Evolutionary conservation across 2,888 invertebrate genomes (phyloP).

Genomic region (Lissonota sp.): DNA sequence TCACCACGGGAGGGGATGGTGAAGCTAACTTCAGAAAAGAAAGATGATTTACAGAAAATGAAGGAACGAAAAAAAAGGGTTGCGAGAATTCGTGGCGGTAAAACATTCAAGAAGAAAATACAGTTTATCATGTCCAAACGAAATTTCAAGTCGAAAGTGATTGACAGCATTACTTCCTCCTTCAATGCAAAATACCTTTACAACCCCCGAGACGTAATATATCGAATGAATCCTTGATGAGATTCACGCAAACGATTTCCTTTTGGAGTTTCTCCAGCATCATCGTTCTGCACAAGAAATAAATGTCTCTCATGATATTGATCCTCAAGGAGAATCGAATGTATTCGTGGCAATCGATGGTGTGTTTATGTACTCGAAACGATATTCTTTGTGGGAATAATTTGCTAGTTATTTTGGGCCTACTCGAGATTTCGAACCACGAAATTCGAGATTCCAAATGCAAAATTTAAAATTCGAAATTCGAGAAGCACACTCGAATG

Average conservation of each 20-base stretch:
- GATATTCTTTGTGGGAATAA: slow-evolving; percentile 22
- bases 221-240: too few relatives aligned
- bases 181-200: too few relatives aligned
- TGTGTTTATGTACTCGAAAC: background rate
- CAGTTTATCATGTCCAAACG: too few relatives aligned
- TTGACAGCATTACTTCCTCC: too few relatives aligned
- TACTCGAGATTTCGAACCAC: slow-evolving; percentile 27
- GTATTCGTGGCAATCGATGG: background rate
- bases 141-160: too few relatives aligned
- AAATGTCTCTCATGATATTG: background rate
- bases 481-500: slow-evolving; percentile 47
- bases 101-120: too few relatives aligned
- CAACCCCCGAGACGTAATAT: too few relatives aligned
- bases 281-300: background rate
- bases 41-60: background rate
- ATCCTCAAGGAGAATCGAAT: background rate
- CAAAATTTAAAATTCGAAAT: background rate
- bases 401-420: slow-evolving; percentile 10
- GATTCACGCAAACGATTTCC: too few relatives aligned
- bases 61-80: background rate
- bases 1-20: slow-evolving; percentile 55
- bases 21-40: slow-evolving; percentile 33
- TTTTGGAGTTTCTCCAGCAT: too few relatives aligned
- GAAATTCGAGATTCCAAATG: too few relatives aligned
- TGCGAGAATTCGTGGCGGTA: background rate